Evolutionary conservation across 2,888 invertebrate genomes (phyloP).

Genomic region (Elaeidobius kamerunicus): DNA sequence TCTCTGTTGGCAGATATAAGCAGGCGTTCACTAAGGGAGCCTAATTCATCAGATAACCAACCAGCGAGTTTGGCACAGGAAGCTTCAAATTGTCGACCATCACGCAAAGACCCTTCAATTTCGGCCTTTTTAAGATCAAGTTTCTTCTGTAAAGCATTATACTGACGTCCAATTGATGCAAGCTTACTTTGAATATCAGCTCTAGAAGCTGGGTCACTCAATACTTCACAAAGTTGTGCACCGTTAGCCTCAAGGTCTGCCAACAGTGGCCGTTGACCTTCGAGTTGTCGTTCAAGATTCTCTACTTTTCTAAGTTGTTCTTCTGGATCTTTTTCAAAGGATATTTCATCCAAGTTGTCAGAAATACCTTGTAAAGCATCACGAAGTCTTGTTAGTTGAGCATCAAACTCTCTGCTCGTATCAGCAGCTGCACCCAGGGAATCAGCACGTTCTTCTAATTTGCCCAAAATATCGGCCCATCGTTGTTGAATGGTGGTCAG

Average conservation of each 20-base stretch:
- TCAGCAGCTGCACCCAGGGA: slow-evolving; percentile 89
- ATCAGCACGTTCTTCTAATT: slow-evolving; percentile 84
- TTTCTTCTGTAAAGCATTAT: slow-evolving; percentile 85
- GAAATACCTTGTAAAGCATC: slow-evolving; percentile 86
- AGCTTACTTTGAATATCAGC: slow-evolving; percentile 90
- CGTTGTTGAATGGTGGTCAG: slow-evolving; percentile 66
- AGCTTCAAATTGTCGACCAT: slow-evolving; percentile 87
- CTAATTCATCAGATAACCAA: slow-evolving; percentile 82
- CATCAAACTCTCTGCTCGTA: slow-evolving; percentile 90
- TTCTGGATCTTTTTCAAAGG: slow-evolving; percentile 77
- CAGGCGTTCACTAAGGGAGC: slow-evolving; percentile 71
- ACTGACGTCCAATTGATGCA: slow-evolving; percentile 80
- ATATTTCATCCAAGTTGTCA: slow-evolving; percentile 81
- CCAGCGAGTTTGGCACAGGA: slow-evolving; percentile 85
- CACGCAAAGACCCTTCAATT: slow-evolving; percentile 71
- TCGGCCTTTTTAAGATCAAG: slow-evolving; percentile 87
- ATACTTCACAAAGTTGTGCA: slow-evolving; percentile 78
- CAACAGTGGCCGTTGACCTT: slow-evolving; percentile 82
- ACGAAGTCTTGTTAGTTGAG: slow-evolving; percentile 75
- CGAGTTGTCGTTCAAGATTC: slow-evolving; percentile 82
- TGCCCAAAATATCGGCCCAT: slow-evolving; percentile 76
- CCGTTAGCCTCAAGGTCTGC: slow-evolving; percentile 90
- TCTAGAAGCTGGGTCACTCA: slow-evolving; percentile 86
- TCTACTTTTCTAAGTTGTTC: slow-evolving; percentile 85
- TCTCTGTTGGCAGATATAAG: slow-evolving; percentile 83